Percentiles rank a stretch among this genome's conserved stretches.
These are phyloP conservation scores for Pseudomyrmex concolor DNA, from an alignment of 1,140 invertebrate species.

Conservation along the genomic window DNA sequence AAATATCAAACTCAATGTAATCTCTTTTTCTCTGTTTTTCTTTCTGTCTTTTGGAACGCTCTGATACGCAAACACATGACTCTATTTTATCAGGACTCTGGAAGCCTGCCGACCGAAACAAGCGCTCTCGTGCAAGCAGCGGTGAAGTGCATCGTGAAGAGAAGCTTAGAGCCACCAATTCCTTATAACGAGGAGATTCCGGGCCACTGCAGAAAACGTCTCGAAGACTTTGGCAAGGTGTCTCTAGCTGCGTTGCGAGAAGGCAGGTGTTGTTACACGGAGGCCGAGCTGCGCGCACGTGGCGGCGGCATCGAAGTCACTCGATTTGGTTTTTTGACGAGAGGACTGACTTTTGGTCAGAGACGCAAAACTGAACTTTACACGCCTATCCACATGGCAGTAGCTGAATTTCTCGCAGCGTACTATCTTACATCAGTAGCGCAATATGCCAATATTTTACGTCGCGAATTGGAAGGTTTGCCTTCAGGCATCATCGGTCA, in stretches of 20 bases:
- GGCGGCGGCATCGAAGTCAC: constrained; percentile 81
- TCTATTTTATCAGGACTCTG: constrained; percentile 73
- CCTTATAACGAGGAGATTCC: constrained; percentile 81
- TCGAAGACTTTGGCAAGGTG: constrained; percentile 85
- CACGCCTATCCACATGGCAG: constrained; percentile 84
- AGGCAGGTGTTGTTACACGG: constrained; percentile 83
- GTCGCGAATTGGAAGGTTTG: constrained; percentile 85
- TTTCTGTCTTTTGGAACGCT: no score
- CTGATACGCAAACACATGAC: no score
- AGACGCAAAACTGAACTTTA: constrained; percentile 80
- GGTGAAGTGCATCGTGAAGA: constrained; percentile 83
- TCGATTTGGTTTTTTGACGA: constrained; percentile 83
- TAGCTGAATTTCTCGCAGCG: constrained; percentile 86
- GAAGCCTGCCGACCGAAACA: constrained; percentile 75
- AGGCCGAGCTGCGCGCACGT: constrained; percentile 81
- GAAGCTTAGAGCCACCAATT: constrained; percentile 78
- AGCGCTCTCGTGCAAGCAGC: constrained; percentile 82
- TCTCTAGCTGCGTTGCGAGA: constrained; percentile 83
- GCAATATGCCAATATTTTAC: constrained; percentile 84
- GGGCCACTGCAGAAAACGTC: constrained; percentile 83
- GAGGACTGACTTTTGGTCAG: constrained; percentile 80
- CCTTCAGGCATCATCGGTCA: constrained; percentile 83
- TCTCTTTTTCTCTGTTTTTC: no score
- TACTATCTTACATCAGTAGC: constrained; percentile 86
- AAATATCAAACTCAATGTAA: no score